Percentiles rank a stretch among this genome's conserved stretches.
These are phyloP conservation scores for Drosophila pruinosa DNA, from an alignment of 1,140 invertebrate genomes.

Conservation along the genomic window DNA sequence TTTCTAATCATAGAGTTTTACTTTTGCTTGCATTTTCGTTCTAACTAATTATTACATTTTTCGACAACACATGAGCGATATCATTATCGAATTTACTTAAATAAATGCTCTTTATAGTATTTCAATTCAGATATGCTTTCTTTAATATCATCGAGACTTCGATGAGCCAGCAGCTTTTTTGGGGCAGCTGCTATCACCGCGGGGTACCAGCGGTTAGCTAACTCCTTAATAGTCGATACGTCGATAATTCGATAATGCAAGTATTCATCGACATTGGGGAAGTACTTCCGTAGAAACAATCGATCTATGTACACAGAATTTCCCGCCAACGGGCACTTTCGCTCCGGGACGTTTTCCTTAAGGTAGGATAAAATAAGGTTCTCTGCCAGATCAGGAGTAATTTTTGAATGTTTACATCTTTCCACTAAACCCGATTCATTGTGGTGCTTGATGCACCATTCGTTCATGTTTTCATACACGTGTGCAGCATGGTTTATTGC, in stretches of 20 bases:
- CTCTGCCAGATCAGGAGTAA: conserved; percentile 88
- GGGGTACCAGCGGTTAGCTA: conserved; percentile 90
- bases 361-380: conserved; percentile 89
- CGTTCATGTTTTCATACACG: conserved; percentile 90
- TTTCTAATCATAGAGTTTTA: conserved; percentile 80
- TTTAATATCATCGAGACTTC: conserved; percentile 92
- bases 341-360: conserved; percentile 86
- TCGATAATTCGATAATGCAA: conserved; percentile 97
- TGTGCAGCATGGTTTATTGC: conserved; percentile 91
- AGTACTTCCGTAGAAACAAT: conserved; percentile 89
- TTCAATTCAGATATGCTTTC: conserved; percentile 93
- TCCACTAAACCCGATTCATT: conserved; percentile 89
- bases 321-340: conserved; percentile 91
- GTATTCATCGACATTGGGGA: conserved; percentile 90
- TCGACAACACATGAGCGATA: no score
- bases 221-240: conserved; percentile 95
- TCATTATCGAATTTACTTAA: conserved; percentile 83
- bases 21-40: conserved; percentile 73
- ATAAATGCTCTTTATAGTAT: conserved; percentile 87
- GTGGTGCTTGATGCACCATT: conserved; percentile 93
- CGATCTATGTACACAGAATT: conserved; percentile 95
- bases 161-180: conserved; percentile 87
- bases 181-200: conserved; percentile 85
- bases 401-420: conserved; percentile 87
- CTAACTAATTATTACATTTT: conserved; percentile 48